Conservation (phyloP, 2,797 vertebrate genomes). For the Poeciliopsis gracilis region DNA sequence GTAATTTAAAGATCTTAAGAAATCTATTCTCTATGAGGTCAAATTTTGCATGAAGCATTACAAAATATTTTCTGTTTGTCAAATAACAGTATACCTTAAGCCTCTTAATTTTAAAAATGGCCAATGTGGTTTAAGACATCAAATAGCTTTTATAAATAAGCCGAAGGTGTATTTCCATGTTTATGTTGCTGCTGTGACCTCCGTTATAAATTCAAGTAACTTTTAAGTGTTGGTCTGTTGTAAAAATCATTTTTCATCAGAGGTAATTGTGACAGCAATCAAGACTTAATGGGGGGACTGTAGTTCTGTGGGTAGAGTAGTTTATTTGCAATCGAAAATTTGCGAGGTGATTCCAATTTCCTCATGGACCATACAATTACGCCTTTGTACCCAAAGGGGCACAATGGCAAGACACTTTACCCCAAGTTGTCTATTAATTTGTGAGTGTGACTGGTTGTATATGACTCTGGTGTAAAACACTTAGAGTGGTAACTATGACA, state of each 20-base stretch:
- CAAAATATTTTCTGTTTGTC: neutral
- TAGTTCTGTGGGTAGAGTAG: neutral
- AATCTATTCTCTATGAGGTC: neutral
- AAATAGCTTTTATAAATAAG: neutral
- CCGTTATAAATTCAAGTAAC: neutral
- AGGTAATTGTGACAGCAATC: neutral
- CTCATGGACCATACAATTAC: neutral
- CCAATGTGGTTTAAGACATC: neutral
- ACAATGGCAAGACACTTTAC: neutral
- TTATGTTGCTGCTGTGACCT: neutral
- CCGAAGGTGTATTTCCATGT: neutral
- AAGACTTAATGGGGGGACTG: neutral
- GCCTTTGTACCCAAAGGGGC: neutral
- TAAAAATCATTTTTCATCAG: neutral
- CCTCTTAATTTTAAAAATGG: neutral
- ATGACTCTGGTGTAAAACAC: neutral
- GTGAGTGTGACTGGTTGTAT: neutral
- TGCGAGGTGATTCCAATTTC: neutral
- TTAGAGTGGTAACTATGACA: neutral
- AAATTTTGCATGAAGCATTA: neutral
- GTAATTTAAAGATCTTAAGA: neutral
- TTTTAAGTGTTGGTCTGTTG: neutral
- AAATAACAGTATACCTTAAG: neutral
- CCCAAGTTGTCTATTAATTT: neutral
- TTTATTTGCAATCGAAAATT: neutral